These are phyloP conservation scores for Nemotelus pantherinus DNA, from an alignment of 2,888 invertebrate genomes.

Conservation along the genomic window DNA sequence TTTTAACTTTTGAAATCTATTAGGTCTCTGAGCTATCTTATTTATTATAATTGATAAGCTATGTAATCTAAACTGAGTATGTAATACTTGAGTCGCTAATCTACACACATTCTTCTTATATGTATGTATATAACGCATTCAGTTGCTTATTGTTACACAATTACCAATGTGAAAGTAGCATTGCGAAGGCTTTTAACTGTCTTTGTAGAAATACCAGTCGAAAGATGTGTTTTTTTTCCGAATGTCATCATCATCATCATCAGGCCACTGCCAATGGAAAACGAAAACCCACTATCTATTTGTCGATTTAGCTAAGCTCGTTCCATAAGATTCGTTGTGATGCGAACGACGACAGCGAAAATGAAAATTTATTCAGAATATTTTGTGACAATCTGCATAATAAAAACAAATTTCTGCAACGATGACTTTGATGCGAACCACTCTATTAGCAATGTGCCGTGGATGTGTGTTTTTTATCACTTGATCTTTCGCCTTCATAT, in stretches of 20 bases:
- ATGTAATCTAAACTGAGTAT: too few species aligned
- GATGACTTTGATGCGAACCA: background rate
- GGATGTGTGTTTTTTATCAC: conserved; percentile 14
- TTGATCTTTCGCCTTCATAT: conserved; percentile 43
- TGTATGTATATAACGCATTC: too few species aligned
- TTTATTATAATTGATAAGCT: too few species aligned
- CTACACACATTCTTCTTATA: too few species aligned
- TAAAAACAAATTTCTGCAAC: conserved; percentile 20
- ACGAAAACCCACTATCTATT: background rate
- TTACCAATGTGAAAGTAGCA: too few species aligned
- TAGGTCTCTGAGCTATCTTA: too few species aligned
- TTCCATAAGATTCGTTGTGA: background rate
- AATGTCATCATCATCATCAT: conserved; percentile 2
- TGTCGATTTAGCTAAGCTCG: background rate
- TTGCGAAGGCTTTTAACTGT: too few species aligned
- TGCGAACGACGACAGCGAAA: background rate
- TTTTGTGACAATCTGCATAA: conserved; percentile 31
- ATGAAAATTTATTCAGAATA: conserved; percentile 7
- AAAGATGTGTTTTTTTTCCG: background rate
- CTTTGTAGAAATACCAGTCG: background rate
- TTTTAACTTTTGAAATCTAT: too few species aligned
- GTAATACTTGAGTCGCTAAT: too few species aligned
- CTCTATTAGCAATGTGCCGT: background rate
- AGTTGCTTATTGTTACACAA: too few species aligned
- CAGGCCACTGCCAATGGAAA: background rate